Evolutionary conservation across 1,140 invertebrate genomes (phyloP), one percentile per base, ranked within the genome.

Genomic region (Whitmania pigra): DNA sequence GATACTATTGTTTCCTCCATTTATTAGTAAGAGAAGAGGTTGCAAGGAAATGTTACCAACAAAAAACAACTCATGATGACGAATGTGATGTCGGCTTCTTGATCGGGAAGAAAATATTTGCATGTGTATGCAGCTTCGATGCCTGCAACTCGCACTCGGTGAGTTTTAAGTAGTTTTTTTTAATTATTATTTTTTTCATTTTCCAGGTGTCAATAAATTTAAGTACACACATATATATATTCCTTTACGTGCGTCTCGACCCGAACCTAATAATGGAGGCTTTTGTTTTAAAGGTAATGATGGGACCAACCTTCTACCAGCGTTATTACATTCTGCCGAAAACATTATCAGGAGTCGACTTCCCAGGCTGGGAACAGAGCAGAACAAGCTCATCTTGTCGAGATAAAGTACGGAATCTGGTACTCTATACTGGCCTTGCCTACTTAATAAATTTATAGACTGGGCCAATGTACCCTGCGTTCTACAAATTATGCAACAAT

Each of bases 51-150:
- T 63, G 22, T 18, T 63, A 25, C 11, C 22, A 63, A 7, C 9
- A 63, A 63, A 63, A 63, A 25, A 0, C 29, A 63, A n/a, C 22
- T 13, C 22, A 31, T 63, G 55, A 60, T 5, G 57, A 63, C 20
- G 57, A 63, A 63, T 63, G 57, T 63, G 57, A 63, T 63, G 57
- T 25, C 29, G 57, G 22, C 15, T 31, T 63, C 22, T 20, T 63
- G 22, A 31, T 63, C 29, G 57, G 57, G 18, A 63, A n/a, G 57
- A 63, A 63, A 31, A 31, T 31, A 22, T 63, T 63, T 63, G 57
- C 57, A 11, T 63, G 57, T 31, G 11, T 63, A 11, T 63, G 57
- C 57, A 15, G 57, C 29, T 63, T 63, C 15, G 57, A 63, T 15
- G 57, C 57, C 11, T 63, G 57, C 57, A 63, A 63, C 57, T 63